Base-by-base conservation (phyloP, 64 coral and sea anemone species). In the Stichodactyla mertensii region DNA sequence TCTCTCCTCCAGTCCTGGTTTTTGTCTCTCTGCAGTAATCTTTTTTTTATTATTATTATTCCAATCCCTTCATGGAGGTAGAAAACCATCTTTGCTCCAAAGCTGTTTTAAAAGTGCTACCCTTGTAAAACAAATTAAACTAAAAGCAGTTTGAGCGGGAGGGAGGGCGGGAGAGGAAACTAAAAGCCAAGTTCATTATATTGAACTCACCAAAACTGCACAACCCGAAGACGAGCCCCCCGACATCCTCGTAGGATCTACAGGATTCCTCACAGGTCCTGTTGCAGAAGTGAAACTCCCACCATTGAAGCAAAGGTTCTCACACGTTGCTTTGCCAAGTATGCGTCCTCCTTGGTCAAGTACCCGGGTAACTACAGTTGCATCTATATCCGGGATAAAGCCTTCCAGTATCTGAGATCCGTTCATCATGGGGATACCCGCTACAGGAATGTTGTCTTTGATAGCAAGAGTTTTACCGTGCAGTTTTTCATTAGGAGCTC, bases 361-460 rank as follows among this genome's bases (percentile, higher is more conserved):
- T 86, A 97, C 82, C 28, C 91, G 71, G 67, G 94, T 89, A 52
- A 94, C 89, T 28, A 94, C 93, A 20, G 93, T 91, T 10, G 93
- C 93, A 71, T 94, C 93, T 36, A 93, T 70, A 93, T 97, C 91
- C 51, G 94, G 91, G 85, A 93, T 89, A 90, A 89, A 97, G 18
- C 91, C 91, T 14, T 90, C 88, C 61, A 97, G 19, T 8, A 78
- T 82, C 22, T 4, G 80, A n/a, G 94, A 97, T 23, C 94, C 94
- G 60, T 90, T 97, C 91, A 93, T 97, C 94, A 97, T 97, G 3
- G 94, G 94, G 11, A 97, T 70, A 19, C 94, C 94, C 22, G 91
- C 88, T 7, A 97, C 91, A 61, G 66, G 80, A 24, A 92, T 90
- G 57, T 87, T 90, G 57, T 97, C 94, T 67, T 97, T 97, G 4